These are phyloP conservation scores for chimpanzee (Pan troglodytes) DNA, from an alignment of 2,113 vertebrate species.

Conservation along the genomic window NHGRI_mPanTro3-v2.1_pri NC_072403.2:134396501-134397000, in stretches of 20 bases:
- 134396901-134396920: no score
- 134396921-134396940: no score
- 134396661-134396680: neutral
- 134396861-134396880: no score
- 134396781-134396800: no score
- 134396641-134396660: neutral
- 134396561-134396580: neutral
- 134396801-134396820: no score
- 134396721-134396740: neutral
- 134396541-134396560: neutral
- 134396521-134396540: neutral
- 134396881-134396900: no score
- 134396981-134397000: no score
- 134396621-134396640: neutral
- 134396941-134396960: no score
- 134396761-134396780: no score
- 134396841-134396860: no score
- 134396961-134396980: no score
- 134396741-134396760: neutral
- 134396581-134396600: neutral
- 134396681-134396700: neutral
- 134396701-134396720: neutral
- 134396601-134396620: neutral
- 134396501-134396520: neutral
- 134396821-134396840: no score